Evolutionary conservation across 2,113 vertebrate species (phyloP), one percentile per base, ranked within the genome.

Genomic region (Dipodomys stephensi): DNA sequence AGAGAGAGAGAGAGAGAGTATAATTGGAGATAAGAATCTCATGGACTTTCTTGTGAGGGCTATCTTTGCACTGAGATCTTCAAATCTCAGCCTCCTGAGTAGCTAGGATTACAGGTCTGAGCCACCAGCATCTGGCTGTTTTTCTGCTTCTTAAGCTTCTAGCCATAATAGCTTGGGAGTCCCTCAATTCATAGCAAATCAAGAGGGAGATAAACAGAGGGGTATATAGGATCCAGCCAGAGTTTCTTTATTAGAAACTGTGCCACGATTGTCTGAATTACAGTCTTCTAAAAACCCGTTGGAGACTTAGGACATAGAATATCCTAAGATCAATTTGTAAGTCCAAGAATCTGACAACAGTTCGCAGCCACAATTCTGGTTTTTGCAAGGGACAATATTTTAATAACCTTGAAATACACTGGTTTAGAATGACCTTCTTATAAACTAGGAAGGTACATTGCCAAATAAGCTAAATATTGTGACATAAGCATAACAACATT

Each of bases 351-450:
- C 80, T 68, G 27, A 93, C 39, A 4, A 68, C 30, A 93, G 27
- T n/a, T 73, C 25, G 15, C 74, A 67, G 35, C 23, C 22, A 4
- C 35, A 60, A 87, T 39, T 27, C 77, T 53, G 39, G 46, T 5
- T 78, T 79, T 72, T 87, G 20, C 35, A 18, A 6, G 23, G 49
- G 16, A 86, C 82, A 83, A 74, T 85, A 92, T 80, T 92, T 86
- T 85, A 86, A 30, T 77, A 49, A 65, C 69, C 82, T 95, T 79
- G 62, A 44, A 73, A 67, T 44, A 72, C 53, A 23, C 65, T 80
- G 44, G 11, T 68, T 69, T 72, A n/a, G 65, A 91, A 93, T 91
- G 83, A 46, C 16, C 23, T 93, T 93, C 46, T 73, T 92, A n/a
- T 60, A 69, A 57, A 49, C 60, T 82, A 32, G 49, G 39, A 83